These are phyloP conservation scores for Zaprionus ornatus DNA, from an alignment of 1,140 invertebrate genomes.

Conservation along the genomic window DNA sequence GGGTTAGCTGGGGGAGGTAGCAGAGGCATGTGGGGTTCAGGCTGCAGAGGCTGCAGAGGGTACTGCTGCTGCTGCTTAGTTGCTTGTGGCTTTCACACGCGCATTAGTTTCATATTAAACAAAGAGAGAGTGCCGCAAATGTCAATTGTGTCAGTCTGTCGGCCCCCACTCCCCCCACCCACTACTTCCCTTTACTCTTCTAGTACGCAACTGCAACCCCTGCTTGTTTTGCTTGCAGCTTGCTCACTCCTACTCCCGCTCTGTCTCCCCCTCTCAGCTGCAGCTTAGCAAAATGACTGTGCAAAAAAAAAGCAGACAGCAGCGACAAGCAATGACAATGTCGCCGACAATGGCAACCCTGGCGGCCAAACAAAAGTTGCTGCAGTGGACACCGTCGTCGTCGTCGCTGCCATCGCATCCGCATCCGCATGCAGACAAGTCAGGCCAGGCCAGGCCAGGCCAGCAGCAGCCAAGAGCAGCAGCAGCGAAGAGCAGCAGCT, in stretches of 20 bases:
- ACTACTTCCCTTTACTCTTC: not conserved
- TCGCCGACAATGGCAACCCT: constrained; percentile 54
- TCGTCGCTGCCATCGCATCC: constrained; percentile 15
- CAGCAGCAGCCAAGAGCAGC: not conserved
- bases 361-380: constrained; percentile 57
- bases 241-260: not conserved
- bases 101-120: constrained; percentile 74
- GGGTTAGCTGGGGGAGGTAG: no score
- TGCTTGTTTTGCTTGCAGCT: not conserved
- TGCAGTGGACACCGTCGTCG: constrained; percentile 41
- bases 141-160: constrained; percentile 46
- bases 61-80: not conserved
- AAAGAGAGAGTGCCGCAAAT: constrained; percentile 51
- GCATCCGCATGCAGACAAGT: constrained; percentile 53
- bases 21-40: not conserved
- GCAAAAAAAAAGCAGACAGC: constrained; percentile 18
- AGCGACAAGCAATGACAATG: constrained; percentile 35
- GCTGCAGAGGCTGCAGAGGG: not conserved
- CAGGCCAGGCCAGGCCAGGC: constrained; percentile 1
- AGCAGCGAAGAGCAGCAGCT: not conserved
- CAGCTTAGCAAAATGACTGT: constrained; percentile 9
- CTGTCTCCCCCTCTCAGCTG: not conserved
- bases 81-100: constrained; percentile 51
- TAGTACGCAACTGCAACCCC: not conserved
- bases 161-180: no score